Conservation (phyloP, 2,797 vertebrate genomes). For the Alca torda region DNA sequence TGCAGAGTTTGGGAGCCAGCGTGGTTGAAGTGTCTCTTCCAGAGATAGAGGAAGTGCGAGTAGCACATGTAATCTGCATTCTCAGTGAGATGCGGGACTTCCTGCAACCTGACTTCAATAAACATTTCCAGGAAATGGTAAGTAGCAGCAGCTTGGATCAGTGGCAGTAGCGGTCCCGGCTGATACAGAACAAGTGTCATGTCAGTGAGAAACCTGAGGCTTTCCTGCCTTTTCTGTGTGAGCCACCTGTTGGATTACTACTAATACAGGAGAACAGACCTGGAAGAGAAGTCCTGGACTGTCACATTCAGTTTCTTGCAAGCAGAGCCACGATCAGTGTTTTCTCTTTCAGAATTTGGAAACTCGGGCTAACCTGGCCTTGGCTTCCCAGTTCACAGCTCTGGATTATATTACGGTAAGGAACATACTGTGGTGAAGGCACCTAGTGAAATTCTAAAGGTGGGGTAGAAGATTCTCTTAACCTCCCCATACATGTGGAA, state of each 20-base stretch:
- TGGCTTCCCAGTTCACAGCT: conserved; percentile 67
- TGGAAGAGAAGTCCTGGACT: background rate
- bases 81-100: conserved; percentile 71
- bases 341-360: conserved; percentile 70
- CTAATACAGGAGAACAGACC: background rate
- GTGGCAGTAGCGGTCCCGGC: background rate
- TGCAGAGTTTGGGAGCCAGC: conserved; percentile 51
- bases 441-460: background rate
- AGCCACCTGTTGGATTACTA: background rate
- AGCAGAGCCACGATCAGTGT: background rate
- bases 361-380: conserved; percentile 48
- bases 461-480: background rate
- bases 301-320: background rate
- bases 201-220: background rate
- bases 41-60: conserved; percentile 54
- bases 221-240: background rate
- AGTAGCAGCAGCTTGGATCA: background rate
- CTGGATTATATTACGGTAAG: conserved; percentile 73
- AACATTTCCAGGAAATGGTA: conserved; percentile 67
- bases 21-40: conserved; percentile 64
- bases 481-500: accelerated
- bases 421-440: background rate
- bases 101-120: conserved; percentile 68
- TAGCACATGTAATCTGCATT: conserved; percentile 62
- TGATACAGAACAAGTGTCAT: background rate